Conservation (phyloP, 1,140 invertebrate species). For the Coptotermes formosanus region DNA sequence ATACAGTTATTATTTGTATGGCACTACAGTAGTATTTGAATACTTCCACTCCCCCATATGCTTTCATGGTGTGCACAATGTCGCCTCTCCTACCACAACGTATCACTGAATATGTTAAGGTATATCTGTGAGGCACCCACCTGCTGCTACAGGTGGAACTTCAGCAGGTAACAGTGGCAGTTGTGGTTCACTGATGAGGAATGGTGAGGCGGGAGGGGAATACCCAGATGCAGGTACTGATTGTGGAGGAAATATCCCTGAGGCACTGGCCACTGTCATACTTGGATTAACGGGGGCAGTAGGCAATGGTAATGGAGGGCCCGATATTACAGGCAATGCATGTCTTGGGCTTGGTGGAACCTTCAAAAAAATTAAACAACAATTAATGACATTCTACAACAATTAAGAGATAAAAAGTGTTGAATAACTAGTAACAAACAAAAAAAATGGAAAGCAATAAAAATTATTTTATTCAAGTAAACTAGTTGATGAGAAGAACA, state of each 20-base stretch:
- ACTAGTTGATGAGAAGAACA: too few relatives aligned
- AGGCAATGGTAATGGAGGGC: slow-evolving; percentile 27
- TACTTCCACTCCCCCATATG: too few relatives aligned
- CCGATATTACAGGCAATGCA: background rate
- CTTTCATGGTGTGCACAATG: too few relatives aligned
- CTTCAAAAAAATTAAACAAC: background rate
- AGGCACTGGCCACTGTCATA: background rate
- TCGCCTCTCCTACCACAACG: background rate
- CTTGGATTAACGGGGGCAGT: background rate
- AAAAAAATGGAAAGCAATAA: too few relatives aligned
- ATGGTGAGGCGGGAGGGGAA: slow-evolving; percentile 26
- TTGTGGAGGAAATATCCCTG: slow-evolving; percentile 34
- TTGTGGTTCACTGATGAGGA: slow-evolving; percentile 31
- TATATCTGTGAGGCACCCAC: too few relatives aligned
- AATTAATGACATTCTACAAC: too few relatives aligned
- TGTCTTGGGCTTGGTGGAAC: background rate
- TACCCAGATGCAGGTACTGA: slow-evolving; percentile 35
- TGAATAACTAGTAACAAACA: too few relatives aligned
- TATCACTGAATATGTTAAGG: background rate
- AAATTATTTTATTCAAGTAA: too few relatives aligned
- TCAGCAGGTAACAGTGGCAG: slow-evolving; percentile 20
- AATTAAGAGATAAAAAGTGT: too few relatives aligned
- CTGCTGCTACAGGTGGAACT: slow-evolving; percentile 6
- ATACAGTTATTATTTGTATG: too few relatives aligned
- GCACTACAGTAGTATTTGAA: too few relatives aligned